Evolutionary conservation across 2,113 vertebrate genomes (phyloP).

Genomic region (Corythornis cristatus): DNA sequence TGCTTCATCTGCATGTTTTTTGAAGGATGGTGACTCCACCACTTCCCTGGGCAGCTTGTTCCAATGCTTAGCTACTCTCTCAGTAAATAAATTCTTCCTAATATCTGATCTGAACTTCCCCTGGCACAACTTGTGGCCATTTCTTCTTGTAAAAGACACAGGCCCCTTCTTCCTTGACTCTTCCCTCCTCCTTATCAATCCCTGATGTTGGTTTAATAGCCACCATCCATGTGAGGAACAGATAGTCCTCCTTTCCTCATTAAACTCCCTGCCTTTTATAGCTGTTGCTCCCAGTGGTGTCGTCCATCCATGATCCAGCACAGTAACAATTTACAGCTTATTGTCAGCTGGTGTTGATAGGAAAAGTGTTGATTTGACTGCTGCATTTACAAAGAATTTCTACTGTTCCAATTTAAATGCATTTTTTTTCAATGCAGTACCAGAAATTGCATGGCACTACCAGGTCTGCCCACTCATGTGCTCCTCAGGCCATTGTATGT

Average conservation of each 20-base stretch:
- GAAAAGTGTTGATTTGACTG: neutral
- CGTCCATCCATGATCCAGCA: neutral
- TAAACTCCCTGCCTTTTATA: neutral
- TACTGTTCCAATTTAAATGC: neutral
- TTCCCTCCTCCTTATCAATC: neutral
- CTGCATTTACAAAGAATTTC: neutral
- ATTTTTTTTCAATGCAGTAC: neutral
- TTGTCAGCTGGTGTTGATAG: neutral
- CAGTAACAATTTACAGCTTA: neutral
- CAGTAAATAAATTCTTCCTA: too few species aligned
- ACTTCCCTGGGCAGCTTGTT: too few species aligned
- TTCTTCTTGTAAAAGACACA: neutral
- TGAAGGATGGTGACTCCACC: too few species aligned
- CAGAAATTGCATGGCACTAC: neutral
- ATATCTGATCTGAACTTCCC: too few species aligned
- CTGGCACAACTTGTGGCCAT: too few species aligned
- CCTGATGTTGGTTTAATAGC: neutral
- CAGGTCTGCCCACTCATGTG: neutral
- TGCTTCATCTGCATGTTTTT: too few species aligned
- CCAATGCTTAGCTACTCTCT: too few species aligned
- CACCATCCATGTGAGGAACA: neutral
- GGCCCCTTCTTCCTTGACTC: neutral
- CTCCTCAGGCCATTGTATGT: neutral
- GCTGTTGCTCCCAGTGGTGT: accelerated
- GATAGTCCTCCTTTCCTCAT: neutral